A percentile compares a stretch with the other conserved stretches of the same genome.
Conservation (phyloP, 2,113 vertebrate species). For the Zosterops borbonicus region DNA sequence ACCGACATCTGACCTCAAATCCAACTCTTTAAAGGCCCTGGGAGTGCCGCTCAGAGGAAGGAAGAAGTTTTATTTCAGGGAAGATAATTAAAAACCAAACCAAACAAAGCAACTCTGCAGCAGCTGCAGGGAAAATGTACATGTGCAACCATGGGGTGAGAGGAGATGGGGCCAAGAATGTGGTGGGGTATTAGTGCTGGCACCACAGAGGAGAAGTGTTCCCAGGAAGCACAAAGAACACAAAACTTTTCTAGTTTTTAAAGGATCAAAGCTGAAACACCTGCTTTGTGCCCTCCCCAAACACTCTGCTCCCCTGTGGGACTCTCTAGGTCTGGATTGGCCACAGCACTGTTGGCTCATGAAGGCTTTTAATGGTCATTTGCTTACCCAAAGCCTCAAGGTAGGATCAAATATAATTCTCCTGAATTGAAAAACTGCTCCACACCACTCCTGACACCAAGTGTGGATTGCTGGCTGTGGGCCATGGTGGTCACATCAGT, state of each 20-base stretch:
- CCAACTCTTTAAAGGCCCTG: neutral
- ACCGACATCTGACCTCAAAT: rapidly evolving
- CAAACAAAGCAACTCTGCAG: neutral
- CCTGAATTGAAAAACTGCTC: neutral
- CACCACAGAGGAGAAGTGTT: neutral
- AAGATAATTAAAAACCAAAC: neutral
- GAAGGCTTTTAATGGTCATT: neutral
- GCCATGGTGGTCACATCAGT: rapidly evolving
- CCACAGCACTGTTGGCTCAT: rapidly evolving
- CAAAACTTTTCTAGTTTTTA: neutral
- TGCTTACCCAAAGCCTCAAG: neutral
- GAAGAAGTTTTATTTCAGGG: neutral
- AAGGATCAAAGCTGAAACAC: neutral
- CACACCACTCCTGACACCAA: rapidly evolving
- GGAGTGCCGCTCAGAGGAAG: neutral
- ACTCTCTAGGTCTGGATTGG: neutral
- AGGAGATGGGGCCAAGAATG: neutral
- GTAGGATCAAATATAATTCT: neutral
- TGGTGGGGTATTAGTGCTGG: neutral
- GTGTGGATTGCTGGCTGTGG: neutral
- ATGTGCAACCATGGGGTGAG: rapidly evolving
- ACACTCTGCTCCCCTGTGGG: rapidly evolving
- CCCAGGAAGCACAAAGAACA: neutral
- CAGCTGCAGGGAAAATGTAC: rapidly evolving
- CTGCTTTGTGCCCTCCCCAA: neutral